A percentile compares a stretch with the other conserved stretches of the same genome.
Conservation (phyloP, 1,140 invertebrate species). For the Drosophila persimilis region DNA sequence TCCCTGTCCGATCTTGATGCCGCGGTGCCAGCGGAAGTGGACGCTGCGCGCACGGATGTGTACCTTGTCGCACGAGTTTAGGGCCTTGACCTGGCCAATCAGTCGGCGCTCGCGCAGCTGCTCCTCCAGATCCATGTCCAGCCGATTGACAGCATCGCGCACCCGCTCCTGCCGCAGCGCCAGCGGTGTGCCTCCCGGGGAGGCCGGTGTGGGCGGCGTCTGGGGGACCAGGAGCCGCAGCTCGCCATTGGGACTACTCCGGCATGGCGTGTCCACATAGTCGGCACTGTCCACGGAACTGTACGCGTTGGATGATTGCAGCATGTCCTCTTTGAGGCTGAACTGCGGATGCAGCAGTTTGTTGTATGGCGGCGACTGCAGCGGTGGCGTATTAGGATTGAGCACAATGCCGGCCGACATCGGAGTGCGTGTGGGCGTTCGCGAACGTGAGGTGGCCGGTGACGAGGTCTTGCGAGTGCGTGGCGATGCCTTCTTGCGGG, state of each 20-base stretch:
- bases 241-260: constrained; percentile 47
- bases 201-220: constrained; percentile 50
- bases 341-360: constrained; percentile 78
- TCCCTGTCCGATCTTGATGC: constrained; percentile 92
- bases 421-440: constrained; percentile 76
- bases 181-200: constrained; percentile 45
- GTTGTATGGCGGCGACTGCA: constrained; percentile 78
- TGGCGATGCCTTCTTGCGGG: constrained; percentile 83
- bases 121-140: constrained; percentile 88
- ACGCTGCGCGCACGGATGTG: constrained; percentile 86
- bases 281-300: constrained; percentile 60
- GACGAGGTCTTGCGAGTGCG: constrained; percentile 82
- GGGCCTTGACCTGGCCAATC: constrained; percentile 88
- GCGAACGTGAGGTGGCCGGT: constrained; percentile 71
- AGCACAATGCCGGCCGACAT: constrained; percentile 74
- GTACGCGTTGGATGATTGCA: constrained; percentile 55
- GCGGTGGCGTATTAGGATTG: constrained; percentile 71
- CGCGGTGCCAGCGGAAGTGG: constrained; percentile 95
- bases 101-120: constrained; percentile 85
- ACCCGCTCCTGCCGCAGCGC: constrained; percentile 81
- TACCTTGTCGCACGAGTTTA: constrained; percentile 84
- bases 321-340: constrained; percentile 75
- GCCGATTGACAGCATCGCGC: constrained; percentile 85
- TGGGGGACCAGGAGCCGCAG: constrained; percentile 72
- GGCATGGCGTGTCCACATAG: constrained; percentile 52